phyloP scores from a whole-genome alignment of 2,113 vertebrate species.

The Ceuthmochares aereus region DNA sequence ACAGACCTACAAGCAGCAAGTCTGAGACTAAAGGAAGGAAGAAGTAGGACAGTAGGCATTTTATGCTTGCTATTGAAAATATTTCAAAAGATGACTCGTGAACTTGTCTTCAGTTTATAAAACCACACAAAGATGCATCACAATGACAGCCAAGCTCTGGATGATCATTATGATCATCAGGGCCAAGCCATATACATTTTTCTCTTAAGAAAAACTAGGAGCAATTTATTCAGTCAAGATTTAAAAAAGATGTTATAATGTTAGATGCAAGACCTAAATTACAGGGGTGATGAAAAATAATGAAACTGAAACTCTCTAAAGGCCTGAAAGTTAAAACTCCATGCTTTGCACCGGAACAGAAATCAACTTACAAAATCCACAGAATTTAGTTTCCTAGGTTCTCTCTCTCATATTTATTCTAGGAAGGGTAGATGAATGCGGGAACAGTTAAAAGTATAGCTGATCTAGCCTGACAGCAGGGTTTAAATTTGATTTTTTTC shows the following conservation, averaged over 20 bases:
- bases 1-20: background rate
- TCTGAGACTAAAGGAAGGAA: background rate
- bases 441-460: background rate
- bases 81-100: background rate
- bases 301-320: background rate
- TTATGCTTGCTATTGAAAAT: background rate
- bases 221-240: background rate
- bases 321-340: background rate
- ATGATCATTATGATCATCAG: background rate
- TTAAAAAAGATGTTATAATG: background rate
- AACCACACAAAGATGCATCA: background rate
- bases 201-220: background rate
- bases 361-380: background rate
- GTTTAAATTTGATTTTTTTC: background rate
- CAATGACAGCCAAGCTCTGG: background rate
- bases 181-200: background rate
- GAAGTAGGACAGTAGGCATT: background rate
- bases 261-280: background rate
- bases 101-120: background rate
- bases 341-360: background rate
- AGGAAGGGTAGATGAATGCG: background rate
- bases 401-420: background rate
- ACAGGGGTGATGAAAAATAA: background rate
- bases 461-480: background rate
- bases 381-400: background rate